phyloP scores from a whole-genome alignment of 1,140 invertebrate species.

The Asbolus verrucosus region DNA sequence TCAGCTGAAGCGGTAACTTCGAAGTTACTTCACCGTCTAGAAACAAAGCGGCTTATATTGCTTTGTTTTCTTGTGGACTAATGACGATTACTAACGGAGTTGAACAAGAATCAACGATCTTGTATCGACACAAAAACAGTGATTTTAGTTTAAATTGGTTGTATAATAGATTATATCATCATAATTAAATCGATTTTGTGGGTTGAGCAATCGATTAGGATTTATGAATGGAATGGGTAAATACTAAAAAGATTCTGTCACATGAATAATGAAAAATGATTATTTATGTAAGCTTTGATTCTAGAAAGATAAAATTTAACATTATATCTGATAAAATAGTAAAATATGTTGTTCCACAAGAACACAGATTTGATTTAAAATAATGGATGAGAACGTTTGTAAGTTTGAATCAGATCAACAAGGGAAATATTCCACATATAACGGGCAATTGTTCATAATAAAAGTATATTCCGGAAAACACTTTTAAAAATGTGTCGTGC shows the following conservation, averaged over 20 bases:
- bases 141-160: not conserved
- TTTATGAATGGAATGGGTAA: no score
- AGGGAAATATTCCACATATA: constrained; percentile 32
- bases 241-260: not conserved
- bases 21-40: not conserved
- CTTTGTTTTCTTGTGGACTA: constrained; percentile 3
- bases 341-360: no score
- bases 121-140: not conserved
- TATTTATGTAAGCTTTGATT: constrained; percentile 18
- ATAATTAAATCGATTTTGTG: no score
- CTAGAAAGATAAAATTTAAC: constrained; percentile 8
- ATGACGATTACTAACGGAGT: not conserved
- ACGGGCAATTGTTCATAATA: constrained; percentile 40
- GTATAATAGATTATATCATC: no score
- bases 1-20: constrained; percentile 1
- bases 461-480: constrained; percentile 34
- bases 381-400: no score
- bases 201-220: no score
- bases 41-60: no score
- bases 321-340: no score
- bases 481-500: constrained; percentile 37
- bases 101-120: not conserved
- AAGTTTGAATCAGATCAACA: not conserved
- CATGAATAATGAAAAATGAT: constrained; percentile 18
- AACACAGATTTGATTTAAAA: no score